Conservation (phyloP, 53 echinoderm and acorn worm species). For the Holothuria scabra region DNA sequence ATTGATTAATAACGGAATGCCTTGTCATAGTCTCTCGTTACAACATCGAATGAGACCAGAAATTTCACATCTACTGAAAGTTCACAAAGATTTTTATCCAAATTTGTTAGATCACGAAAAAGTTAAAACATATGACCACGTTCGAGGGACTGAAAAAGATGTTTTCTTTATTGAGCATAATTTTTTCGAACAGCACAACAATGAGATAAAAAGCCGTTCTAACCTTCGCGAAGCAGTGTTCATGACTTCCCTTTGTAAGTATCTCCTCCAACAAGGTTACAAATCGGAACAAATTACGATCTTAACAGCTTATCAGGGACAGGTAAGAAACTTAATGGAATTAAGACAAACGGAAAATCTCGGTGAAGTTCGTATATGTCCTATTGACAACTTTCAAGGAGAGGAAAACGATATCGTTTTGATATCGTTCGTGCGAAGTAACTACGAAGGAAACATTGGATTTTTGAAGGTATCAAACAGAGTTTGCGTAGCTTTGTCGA, state of each 20-base stretch:
- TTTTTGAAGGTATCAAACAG: constrained; percentile 81
- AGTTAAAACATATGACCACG: constrained; percentile 58
- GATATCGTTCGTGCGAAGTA: constrained; percentile 88
- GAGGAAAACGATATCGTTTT: constrained; percentile 97
- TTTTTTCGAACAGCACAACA: constrained; percentile 53
- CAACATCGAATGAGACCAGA: constrained; percentile 98
- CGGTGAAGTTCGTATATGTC: constrained; percentile 71
- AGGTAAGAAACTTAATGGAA: constrained; percentile 68
- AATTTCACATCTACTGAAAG: constrained; percentile 69
- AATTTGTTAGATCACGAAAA: constrained; percentile 71
- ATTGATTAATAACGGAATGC: constrained; percentile 87
- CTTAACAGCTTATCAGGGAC: constrained; percentile 88
- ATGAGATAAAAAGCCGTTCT: constrained; percentile 75
- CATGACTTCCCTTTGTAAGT: constrained; percentile 67
- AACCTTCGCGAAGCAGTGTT: constrained; percentile 78
- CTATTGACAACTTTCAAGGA: constrained; percentile 93
- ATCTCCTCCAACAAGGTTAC: constrained; percentile 83
- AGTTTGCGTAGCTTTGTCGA: constrained; percentile 89
- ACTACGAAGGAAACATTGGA: constrained; percentile 74
- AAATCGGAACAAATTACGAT: constrained; percentile 72
- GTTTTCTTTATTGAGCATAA: constrained; percentile 80
- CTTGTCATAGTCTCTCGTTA: constrained; percentile 63
- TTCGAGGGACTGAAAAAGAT: constrained; percentile 72
- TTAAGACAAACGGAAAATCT: constrained; percentile 66
- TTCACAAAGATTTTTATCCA: constrained; percentile 77